Evolutionary conservation across 2,888 invertebrate species (phyloP).

Genomic region (Polymixis flavicincta): DNA sequence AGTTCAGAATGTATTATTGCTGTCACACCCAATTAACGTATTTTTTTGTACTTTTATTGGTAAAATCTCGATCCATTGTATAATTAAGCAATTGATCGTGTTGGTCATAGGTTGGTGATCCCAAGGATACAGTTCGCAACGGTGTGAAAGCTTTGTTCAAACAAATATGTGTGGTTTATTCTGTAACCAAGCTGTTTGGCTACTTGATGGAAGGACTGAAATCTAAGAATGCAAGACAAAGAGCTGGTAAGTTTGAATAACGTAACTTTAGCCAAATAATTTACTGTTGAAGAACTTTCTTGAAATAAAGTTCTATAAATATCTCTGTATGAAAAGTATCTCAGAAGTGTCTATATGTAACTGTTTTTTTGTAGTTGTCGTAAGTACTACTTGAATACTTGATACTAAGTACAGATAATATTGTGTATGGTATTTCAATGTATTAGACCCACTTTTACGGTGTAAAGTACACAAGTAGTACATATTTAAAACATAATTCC

Average conservation of each 20-base stretch:
- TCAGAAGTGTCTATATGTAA: neutral
- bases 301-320: neutral
- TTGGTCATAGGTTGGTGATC: conserved; percentile 95
- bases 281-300: neutral
- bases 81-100: neutral
- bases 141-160: conserved; percentile 96
- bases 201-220: conserved; percentile 98
- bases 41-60: neutral
- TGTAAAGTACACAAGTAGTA: too few relatives aligned
- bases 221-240: conserved; percentile 98
- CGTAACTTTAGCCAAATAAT: neutral
- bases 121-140: conserved; percentile 98
- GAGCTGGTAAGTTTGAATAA: conserved; percentile 92
- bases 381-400: neutral
- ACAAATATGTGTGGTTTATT: conserved; percentile 96
- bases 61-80: neutral
- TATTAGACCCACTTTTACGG: neutral
- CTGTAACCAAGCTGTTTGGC: conserved; percentile 96
- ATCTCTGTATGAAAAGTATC: neutral
- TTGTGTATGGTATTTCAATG: neutral
- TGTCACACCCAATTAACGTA: neutral
- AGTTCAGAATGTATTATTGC: neutral
- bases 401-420: neutral
- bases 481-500: neutral
- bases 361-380: neutral